Base-by-base conservation (phyloP, 2,888 invertebrate species). In the Sepiola atlantica region DNA sequence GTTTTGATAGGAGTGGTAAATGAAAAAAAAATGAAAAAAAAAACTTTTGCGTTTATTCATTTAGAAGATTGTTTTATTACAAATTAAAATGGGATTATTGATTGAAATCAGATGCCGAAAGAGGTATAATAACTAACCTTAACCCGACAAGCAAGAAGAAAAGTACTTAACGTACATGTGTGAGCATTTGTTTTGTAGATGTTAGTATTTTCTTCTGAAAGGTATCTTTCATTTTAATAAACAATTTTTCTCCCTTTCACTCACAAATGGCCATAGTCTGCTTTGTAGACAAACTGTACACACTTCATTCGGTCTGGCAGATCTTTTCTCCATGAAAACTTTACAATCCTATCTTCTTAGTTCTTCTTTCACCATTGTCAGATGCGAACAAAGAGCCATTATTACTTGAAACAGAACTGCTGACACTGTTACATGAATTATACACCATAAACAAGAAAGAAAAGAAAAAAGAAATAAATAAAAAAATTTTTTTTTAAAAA, bases 361-460 rank as follows among this genome's bases (percentile, higher is more conserved):
- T 32, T 77, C n/a, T 77, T n/a, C n/a, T 77, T 77, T 77, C n/a
- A n/a, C 77, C 77, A 77, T 77, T 77, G 77, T 77, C 77, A 77
- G 77, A 77, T 77, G n/a, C 77, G n/a, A 77, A 77, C 77, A 77
- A 77, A 77, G 77, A 77, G 18, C 77, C n/a, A 77, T 77, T 77
- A 77, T 77, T n/a, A n/a, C 77, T 77, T 77, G n/a, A 77, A 77
- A 77, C 77, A n/a, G n/a, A 77, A 77, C n/a, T 16, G 32, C 77
- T 77, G 77, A 77, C 77, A 77, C 77, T 77, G n/a, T 77, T 77
- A 32, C 77, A 77, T 77, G n/a, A n/a, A 77, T n/a, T 77, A 18
- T 16, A 77, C n/a, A n/a, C n/a, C 14, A 77, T n/a, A 12, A 77
- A 32, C 77, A 77, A 32, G n/a, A n/a, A n/a, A n/a, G n/a, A n/a